Evolutionary conservation across 2,888 invertebrate species (phyloP), one percentile per base, ranked within the genome.

Genomic region (Drosophila ustulata): DNA sequence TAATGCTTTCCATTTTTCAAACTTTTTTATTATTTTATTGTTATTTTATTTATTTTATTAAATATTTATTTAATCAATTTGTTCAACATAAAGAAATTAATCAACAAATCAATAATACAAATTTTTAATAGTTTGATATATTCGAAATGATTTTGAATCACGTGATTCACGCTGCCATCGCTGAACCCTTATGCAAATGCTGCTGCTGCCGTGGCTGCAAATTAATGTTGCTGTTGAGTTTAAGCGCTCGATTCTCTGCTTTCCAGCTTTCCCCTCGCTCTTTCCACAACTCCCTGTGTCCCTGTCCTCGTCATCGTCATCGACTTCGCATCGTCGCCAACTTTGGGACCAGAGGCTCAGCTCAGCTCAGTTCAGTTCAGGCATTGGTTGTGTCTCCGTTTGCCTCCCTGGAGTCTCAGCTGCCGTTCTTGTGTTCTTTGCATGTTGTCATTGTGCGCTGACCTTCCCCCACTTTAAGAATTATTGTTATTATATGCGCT

Each of bases 401-500:
- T 46, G 64, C 65, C 56, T 66, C 75, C 71, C 66, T 67, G 81
- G 76, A 71, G 74, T 70, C 81, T 78, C 81, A 87, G 85, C 85
- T 85, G 89, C 89, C 78, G 81, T 82, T 83, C 80, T 87, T 84
- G 82, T 69, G 67, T 78, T 88, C 80, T 79, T 78, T 71, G 73
- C 76, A 78, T 87, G 78, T 85, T 75, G 79, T 66, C 73, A 71
- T 72, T 69, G 77, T 76, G 59, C 55, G 71, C 79, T 89, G 87
- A 85, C 88, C 87, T 83, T 82, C 91, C 88, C 89, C 89, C 91
- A 90, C 90, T 91, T 90, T 86, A 91, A 91, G 90, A 91, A 89
- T 91, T 91, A 91, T 91, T 90, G 89, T 91, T 91, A 91, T 90
- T 91, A 90, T 90, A 89, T 89, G 88, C 84, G 82, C 70, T 86